These are phyloP conservation scores for Parazoanthus darwini DNA, from an alignment of 92 coral and sea anemone species.

Conservation along the genomic window DNA sequence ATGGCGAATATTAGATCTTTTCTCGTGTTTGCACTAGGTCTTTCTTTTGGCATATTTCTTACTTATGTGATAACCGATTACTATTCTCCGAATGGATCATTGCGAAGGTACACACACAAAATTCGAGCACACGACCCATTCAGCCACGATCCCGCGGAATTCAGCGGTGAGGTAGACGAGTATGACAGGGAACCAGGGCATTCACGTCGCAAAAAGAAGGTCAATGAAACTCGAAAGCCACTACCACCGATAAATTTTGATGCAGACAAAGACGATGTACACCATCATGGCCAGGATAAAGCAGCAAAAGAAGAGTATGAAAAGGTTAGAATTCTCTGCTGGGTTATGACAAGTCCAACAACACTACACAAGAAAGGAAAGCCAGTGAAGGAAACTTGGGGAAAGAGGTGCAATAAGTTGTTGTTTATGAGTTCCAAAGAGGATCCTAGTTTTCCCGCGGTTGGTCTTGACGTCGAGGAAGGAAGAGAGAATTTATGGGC, in stretches of 20 bases:
- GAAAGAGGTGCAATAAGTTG: conserved; percentile 40
- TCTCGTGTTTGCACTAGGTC: conserved; percentile 68
- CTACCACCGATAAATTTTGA: conserved; percentile 74
- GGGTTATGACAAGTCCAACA: conserved; percentile 51
- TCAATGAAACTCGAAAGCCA: conserved; percentile 30
- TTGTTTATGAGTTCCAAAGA: conserved; percentile 50
- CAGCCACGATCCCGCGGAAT: conserved; percentile 15
- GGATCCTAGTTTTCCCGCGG: conserved; percentile 42
- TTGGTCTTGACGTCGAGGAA: conserved; percentile 38
- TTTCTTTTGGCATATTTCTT: conserved; percentile 70
- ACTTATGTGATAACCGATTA: conserved; percentile 58
- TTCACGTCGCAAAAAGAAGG: conserved; percentile 61
- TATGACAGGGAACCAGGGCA: conserved; percentile 20
- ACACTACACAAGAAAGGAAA: conserved; percentile 29
- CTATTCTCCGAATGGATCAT: conserved; percentile 43
- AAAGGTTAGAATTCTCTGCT: conserved; percentile 32
- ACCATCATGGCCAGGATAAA: conserved; percentile 56
- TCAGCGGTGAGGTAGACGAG: conserved; percentile 32
- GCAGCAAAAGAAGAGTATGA: conserved; percentile 45
- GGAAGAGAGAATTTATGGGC: conserved; percentile 46
- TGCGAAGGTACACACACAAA: conserved; percentile 18
- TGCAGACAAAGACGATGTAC: conserved; percentile 77
- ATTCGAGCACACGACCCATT: background rate
- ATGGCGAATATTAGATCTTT: conserved; percentile 62
- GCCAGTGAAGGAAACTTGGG: conserved; percentile 50